A percentile compares a stretch with the other conserved stretches of the same genome.
These are phyloP conservation scores for Porites australiensis DNA, from an alignment of 64 coral and sea anemone genomes.

Conservation along the genomic window DNA sequence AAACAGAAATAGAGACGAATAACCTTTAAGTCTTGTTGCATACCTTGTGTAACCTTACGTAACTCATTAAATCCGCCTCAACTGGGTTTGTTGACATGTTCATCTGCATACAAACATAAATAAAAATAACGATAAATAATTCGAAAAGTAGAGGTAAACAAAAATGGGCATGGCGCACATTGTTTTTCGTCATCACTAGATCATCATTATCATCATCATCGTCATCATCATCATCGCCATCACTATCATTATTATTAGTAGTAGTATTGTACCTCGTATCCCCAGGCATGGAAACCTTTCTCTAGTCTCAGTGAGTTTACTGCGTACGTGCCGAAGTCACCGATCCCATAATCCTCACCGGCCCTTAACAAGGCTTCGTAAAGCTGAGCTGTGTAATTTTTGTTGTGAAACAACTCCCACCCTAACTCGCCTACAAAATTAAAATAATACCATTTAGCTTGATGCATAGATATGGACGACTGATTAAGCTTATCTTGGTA, in stretches of 20 bases:
- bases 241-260: too few relatives aligned
- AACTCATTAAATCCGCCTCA: constrained; percentile 18
- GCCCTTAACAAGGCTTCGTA: constrained; percentile 66
- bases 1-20: too few relatives aligned
- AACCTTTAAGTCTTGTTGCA: too few relatives aligned
- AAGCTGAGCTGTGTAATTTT: constrained; percentile 36
- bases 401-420: constrained; percentile 74
- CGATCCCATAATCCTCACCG: constrained; percentile 77
- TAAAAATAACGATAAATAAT: too few relatives aligned
- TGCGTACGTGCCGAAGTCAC: constrained; percentile 84
- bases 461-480: too few relatives aligned
- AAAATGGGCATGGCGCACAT: too few relatives aligned
- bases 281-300: constrained; percentile 81
- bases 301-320: constrained; percentile 70
- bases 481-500: too few relatives aligned
- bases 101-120: not conserved
- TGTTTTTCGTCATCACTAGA: too few relatives aligned
- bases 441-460: not conserved
- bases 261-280: constrained; percentile 49
- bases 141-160: too few relatives aligned
- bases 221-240: too few relatives aligned
- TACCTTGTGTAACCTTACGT: not conserved
- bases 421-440: constrained; percentile 59
- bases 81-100: constrained; percentile 5
- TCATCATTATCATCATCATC: too few relatives aligned